Base-by-base conservation (phyloP, 2,797 vertebrate species). In the Ispidina picta region DNA sequence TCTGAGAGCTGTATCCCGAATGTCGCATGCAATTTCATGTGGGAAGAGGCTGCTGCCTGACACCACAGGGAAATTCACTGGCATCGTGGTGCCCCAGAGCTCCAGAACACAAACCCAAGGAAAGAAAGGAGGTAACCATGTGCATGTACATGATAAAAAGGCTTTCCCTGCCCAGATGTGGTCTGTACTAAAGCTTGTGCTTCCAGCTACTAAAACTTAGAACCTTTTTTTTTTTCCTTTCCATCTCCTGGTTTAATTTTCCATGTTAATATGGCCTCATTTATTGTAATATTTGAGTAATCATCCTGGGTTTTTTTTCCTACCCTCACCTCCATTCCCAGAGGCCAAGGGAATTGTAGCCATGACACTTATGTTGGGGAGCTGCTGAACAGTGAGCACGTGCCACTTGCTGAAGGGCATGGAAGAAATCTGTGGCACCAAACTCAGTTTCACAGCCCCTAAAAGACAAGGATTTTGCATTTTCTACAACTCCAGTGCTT, bases 151-250 rank as follows among this genome's bases (percentile, higher is more conserved):
- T 6, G 21, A 68, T 25, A 37, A 76, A 87, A 68, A 69, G 41
- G 39, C 26, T 60, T 10, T 52, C 23, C 22, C 46, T 4, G 14
- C 22, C 29, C 0, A 0, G 28, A 31, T 3, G 5, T 37, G 29
- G 20, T 20, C 31, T 6, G 64, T 35, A 69, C 33, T 51, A 80
- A 29, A 83, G 23, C 2, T 17, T 51, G 14, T 35, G 26, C 31
- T 79, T 78, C 41, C 71, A 86, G 59, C 20, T 72, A 66, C 25
- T 66, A 92, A 70, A 79, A 68, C 51, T 35, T 55, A 71, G 12
- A 76, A 60, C 15, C 14, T 39, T 39, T 39, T 37, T 37, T 37
- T 37, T 37, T 37, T 39, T 39, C 15, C 6, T 39, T 39, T 39
- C 6, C 37, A 39, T 39, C 37, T 39, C 37, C 37, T 39, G 37